Percentiles rank a stretch among this genome's conserved stretches.
Conservation (phyloP, 2,797 vertebrate genomes). For the Neosilurus mollespiculum region DNA sequence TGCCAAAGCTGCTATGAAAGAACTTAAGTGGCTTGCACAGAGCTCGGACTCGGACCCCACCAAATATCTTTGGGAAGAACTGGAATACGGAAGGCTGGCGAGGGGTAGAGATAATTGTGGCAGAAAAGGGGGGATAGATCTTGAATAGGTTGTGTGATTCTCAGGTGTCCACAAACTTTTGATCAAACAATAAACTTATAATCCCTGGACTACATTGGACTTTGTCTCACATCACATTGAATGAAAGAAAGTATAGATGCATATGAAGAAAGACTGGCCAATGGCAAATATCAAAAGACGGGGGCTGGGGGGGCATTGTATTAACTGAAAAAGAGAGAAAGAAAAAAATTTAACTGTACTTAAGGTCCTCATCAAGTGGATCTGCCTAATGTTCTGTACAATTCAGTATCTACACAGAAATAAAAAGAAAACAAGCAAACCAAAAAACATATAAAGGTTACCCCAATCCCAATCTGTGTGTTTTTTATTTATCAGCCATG, state of each 20-base stretch:
- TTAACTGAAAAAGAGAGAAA: background rate
- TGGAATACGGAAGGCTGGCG: background rate
- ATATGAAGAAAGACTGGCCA: background rate
- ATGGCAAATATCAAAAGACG: background rate
- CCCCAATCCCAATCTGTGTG: slow-evolving; percentile 1
- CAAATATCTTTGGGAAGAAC: background rate
- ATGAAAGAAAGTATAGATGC: background rate
- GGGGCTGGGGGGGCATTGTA: no score
- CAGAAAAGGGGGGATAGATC: no score
- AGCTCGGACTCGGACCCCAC: background rate
- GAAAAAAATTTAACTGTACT: background rate
- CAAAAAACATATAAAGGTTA: background rate
- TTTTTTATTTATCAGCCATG: background rate
- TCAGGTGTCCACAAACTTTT: no score
- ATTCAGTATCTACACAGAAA: background rate
- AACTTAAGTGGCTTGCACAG: background rate
- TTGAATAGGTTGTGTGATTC: no score
- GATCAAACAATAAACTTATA: no score
- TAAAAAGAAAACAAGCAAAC: no score
- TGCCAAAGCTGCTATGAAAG: background rate
- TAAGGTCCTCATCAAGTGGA: background rate
- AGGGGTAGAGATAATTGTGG: no score
- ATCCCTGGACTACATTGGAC: no score
- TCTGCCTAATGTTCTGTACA: background rate
- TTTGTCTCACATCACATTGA: no score